phyloP scores from a whole-genome alignment of 2,888 invertebrate species.

The Microplitis manilae region DNA sequence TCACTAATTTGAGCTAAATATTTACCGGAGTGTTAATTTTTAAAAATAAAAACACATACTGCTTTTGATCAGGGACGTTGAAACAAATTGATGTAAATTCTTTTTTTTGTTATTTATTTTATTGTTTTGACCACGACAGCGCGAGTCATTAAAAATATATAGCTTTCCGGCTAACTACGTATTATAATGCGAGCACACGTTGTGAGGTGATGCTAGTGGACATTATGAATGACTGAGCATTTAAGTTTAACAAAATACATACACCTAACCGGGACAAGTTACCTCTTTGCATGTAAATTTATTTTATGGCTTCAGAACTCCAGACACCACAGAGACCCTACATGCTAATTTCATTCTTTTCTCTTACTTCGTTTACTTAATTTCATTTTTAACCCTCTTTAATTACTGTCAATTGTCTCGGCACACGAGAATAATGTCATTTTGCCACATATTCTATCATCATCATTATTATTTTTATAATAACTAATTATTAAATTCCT shows the following conservation, averaged over 20 bases:
- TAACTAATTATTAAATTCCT: background rate
- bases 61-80: conserved; percentile 18
- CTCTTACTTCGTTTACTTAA: conserved; percentile 59
- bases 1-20: conserved; percentile 8
- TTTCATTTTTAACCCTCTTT: conserved; percentile 66
- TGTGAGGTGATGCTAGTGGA: conserved; percentile 5
- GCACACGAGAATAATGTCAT: conserved; percentile 68
- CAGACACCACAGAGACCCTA: conserved; percentile 51
- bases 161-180: conserved; percentile 5
- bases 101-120: conserved; percentile 28
- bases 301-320: conserved; percentile 64
- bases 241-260: conserved; percentile 49
- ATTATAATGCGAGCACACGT: conserved; percentile 10
- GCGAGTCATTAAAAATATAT: conserved; percentile 6
- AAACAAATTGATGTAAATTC: conserved; percentile 26
- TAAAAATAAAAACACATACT: background rate
- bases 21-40: conserved; percentile 3
- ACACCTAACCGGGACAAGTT: conserved; percentile 55
- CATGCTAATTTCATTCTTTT: conserved; percentile 66
- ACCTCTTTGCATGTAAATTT: conserved; percentile 68
- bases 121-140: conserved; percentile 5
- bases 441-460: conserved; percentile 50
- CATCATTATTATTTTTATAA: background rate
- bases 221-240: conserved; percentile 26
- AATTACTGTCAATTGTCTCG: conserved; percentile 69